Evolutionary conservation across 1,140 invertebrate species (phyloP), one percentile per base, ranked within the genome.

Genomic region (Micrasema minimum): DNA sequence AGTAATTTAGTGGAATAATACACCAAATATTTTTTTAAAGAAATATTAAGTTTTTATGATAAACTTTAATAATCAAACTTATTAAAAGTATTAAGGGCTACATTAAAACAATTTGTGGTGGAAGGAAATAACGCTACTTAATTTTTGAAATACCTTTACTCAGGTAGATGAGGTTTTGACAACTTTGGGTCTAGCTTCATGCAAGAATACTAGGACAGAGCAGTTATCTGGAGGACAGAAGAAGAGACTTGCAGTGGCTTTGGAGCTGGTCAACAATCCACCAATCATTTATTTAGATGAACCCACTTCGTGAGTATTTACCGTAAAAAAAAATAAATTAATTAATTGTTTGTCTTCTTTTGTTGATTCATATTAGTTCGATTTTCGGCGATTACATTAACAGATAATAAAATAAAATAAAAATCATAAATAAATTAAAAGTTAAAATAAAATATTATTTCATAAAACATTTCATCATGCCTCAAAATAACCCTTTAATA

Each of bases 241-340:
- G 71, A 97, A 96, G 81, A 86, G 95, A 72, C 82, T 98, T 4
- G 90, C 93, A 2, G 94, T 97, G 65, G 95, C 94, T 2, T 83
- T 96, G 38, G 92, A 93, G 81, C 79, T 93, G 51, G 85, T 96
- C 26, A 95, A 91, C 77, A 95, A 97, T 81, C 95, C 95, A 10
- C 92, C 93, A 0, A 88, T 97, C 37, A 91, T 97, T 85, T 95
- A 96, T 77, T 88, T 97, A 69, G 96, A 98, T 80, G 96, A 98
- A 82, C 95, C 95, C 45, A 97, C 95, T 5, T 96, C 92, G 95
- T 96, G 84, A 85, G 85, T 83, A 7, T n/a, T n/a, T n/a, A n/a
- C n/a, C n/a, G n/a, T n/a, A n/a, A n/a, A n/a, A n/a, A 38, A 38
- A 11, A 38, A 38, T 38, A 38, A 38, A 11, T 38, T 5, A 38